phyloP scores from a whole-genome alignment of 2,113 vertebrate genomes.

The Oreotrochilus melanogaster region DNA sequence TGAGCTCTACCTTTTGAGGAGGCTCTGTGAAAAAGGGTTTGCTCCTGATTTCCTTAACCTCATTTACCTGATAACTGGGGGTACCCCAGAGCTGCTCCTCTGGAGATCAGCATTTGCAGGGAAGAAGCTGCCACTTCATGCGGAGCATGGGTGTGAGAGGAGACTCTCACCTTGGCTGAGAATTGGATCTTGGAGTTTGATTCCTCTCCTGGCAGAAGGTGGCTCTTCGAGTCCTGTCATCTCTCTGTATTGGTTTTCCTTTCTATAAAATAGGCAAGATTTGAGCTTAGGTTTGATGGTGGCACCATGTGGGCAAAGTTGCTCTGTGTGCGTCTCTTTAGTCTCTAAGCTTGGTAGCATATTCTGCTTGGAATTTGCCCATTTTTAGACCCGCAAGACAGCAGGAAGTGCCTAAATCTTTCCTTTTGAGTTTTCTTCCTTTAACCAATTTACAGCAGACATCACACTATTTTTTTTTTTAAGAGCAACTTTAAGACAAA shows the following conservation, averaged over 20 bases:
- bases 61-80: not conserved
- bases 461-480: conserved; percentile 38
- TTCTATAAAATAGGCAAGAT: not conserved
- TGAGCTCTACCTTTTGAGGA: not conserved
- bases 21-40: not conserved
- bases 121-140: not conserved
- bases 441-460: conserved; percentile 47
- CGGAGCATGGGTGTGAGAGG: not conserved
- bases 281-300: not conserved
- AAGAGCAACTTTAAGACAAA: conserved; percentile 64
- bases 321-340: not conserved
- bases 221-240: not conserved
- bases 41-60: not conserved
- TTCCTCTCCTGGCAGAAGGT: not conserved
- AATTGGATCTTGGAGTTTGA: not conserved
- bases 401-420: conserved; percentile 53
- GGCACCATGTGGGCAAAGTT: not conserved
- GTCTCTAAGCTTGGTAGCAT: not conserved
- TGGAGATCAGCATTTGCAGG: not conserved
- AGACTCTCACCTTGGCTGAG: not conserved
- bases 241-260: not conserved
- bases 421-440: conserved; percentile 19
- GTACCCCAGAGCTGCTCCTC: not conserved
- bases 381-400: conserved; percentile 40
- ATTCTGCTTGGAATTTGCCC: not conserved